phyloP scores from a whole-genome alignment of 2,797 vertebrate species.

The Catamblyrhynchus diadema region DNA sequence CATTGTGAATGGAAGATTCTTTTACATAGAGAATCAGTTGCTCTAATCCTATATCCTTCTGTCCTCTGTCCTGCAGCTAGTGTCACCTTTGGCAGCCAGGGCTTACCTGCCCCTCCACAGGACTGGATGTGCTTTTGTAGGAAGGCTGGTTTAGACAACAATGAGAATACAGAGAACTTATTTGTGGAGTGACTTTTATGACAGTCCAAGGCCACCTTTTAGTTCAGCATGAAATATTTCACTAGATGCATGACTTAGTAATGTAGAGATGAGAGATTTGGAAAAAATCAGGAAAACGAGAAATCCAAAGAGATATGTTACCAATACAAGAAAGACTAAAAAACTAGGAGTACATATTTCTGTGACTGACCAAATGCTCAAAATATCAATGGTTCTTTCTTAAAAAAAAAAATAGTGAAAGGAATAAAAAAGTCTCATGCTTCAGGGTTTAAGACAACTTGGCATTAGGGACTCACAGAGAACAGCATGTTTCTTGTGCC shows the following conservation, averaged over 20 bases:
- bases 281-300: neutral
- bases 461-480: neutral
- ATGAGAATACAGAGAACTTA: neutral
- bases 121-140: neutral
- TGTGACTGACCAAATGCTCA: neutral
- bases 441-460: neutral
- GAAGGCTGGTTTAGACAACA: neutral
- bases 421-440: neutral
- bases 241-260: neutral
- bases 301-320: neutral
- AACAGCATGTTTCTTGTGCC: neutral
- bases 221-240: neutral
- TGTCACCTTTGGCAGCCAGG: neutral
- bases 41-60: neutral
- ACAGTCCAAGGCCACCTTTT: neutral
- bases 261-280: neutral
- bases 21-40: neutral
- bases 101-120: neutral
- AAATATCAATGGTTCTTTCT: neutral
- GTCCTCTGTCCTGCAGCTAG: neutral
- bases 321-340: neutral
- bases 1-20: neutral
- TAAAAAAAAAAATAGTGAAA: neutral
- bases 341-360: neutral
- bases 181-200: neutral